These are phyloP conservation scores for Lottia scabra DNA, from an alignment of 2,888 invertebrate species.

Conservation along the genomic window DNA sequence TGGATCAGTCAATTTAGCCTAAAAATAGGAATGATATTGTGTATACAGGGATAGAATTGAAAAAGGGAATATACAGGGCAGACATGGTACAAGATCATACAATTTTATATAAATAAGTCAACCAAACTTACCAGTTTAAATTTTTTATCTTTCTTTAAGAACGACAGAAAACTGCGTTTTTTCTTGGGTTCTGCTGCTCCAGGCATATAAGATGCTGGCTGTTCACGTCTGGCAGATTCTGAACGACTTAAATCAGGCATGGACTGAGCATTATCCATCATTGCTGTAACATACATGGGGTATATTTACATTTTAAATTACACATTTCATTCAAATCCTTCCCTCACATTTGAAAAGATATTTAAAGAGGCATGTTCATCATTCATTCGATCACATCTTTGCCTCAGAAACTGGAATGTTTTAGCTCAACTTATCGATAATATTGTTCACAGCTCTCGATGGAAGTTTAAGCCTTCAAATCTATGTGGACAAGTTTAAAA, in stretches of 20 bases:
- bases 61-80: too few relatives aligned
- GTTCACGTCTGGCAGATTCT: slow-evolving; percentile 14
- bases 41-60: too few relatives aligned
- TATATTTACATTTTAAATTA: slow-evolving; percentile 11
- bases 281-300: slow-evolving; percentile 5
- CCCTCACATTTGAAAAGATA: slow-evolving; percentile 31
- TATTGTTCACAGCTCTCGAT: too few relatives aligned
- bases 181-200: slow-evolving; percentile 72
- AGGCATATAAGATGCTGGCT: slow-evolving; percentile 33
- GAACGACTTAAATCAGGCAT: slow-evolving; percentile 50
- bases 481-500: neutral
- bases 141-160: slow-evolving; percentile 65
- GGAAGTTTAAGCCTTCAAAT: too few relatives aligned
- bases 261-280: slow-evolving; percentile 35
- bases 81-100: too few relatives aligned
- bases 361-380: too few relatives aligned
- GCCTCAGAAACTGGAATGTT: too few relatives aligned
- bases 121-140: slow-evolving; percentile 65
- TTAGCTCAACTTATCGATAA: too few relatives aligned
- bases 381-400: too few relatives aligned
- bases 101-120: neutral
- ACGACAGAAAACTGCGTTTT: slow-evolving; percentile 67
- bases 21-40: too few relatives aligned
- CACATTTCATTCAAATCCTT: too few relatives aligned
- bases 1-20: too few relatives aligned